Evolutionary conservation across 2,888 invertebrate genomes (phyloP), one percentile per base, ranked within the genome.

Genomic region (Lycia hirtaria): DNA sequence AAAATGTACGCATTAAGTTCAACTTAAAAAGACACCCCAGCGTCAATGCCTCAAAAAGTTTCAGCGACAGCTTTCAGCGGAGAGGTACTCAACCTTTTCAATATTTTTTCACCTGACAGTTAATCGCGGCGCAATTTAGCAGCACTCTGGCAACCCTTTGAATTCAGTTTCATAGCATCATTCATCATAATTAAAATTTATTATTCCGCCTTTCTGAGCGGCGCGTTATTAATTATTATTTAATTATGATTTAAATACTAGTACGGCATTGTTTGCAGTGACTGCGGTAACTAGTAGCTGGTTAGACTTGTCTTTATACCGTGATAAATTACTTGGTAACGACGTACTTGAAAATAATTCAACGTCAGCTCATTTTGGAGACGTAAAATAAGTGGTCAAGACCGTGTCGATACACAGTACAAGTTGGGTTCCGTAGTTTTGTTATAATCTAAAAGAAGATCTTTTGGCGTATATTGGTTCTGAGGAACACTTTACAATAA

Each of bases 181-280:
- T 85, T 83, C 74, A 79, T 84, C 83, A 82, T 78, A 78, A 85
- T 83, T 85, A 81, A 74, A 78, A 79, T 82, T 77, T 81, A 80
- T 84, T 81, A 80, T 77, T 74, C 72, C 73, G 71, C 78, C 69
- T 72, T 78, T 74, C 73, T 66, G 64, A 67, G 67, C 61, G 65
- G 60, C 62, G 62, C 54, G 72, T 72, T 72, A 78, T 79, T 81
- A 83, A 83, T 80, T 80, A 77, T 64, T 65, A 73, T 77, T 72
- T 78, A 75, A 79, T 78, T 76, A 72, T 75, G 76, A 78, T 78
- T 78, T 74, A 64, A 54, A 66, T 63, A 45, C 49, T 43, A 47
- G 47, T 48, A 48, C 51, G 33, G 52, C 43, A 63, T 67, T 63
- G 64, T 67, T 62, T 54, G 40, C 45, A 56, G 53, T 56, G 56